phyloP scores from a whole-genome alignment of 2,888 invertebrate genomes.

The Lymantria monacha region DNA sequence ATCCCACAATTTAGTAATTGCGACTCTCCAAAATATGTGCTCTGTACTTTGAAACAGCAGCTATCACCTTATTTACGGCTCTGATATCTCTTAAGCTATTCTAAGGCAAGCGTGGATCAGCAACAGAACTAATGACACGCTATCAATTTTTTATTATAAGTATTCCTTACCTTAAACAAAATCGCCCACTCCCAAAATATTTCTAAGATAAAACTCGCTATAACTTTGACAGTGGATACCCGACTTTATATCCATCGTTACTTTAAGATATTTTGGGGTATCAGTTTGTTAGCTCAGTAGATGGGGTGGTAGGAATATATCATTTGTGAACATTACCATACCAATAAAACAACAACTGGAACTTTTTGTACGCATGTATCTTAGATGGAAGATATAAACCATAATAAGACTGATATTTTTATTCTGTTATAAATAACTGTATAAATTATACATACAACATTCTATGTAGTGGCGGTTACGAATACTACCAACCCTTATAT shows the following conservation, averaged over 20 bases:
- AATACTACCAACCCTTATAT: too few relatives aligned
- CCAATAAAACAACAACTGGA: constrained; percentile 7
- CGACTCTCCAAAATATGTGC: too few relatives aligned
- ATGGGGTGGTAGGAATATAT: constrained; percentile 34
- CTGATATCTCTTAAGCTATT: too few relatives aligned
- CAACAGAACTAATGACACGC: too few relatives aligned
- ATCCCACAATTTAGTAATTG: too few relatives aligned
- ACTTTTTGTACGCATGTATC: constrained; percentile 1
- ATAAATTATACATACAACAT: too few relatives aligned
- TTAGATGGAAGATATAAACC: neutral
- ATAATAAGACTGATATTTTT: neutral
- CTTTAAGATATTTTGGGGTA: constrained; percentile 18
- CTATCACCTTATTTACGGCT: too few relatives aligned
- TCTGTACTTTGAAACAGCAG: too few relatives aligned
- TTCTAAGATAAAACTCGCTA: neutral
- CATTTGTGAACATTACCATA: constrained; percentile 26
- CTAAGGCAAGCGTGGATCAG: too few relatives aligned
- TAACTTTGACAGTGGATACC: neutral
- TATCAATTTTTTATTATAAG: too few relatives aligned
- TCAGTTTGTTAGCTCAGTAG: constrained; percentile 13
- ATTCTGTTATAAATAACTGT: neutral
- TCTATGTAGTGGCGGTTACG: neutral
- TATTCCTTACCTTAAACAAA: too few relatives aligned
- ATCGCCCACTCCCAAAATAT: too few relatives aligned
- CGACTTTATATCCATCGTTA: constrained; percentile 11